Conservation (phyloP, 2,888 invertebrate genomes). For the Chaetoderma sp. region DNA sequence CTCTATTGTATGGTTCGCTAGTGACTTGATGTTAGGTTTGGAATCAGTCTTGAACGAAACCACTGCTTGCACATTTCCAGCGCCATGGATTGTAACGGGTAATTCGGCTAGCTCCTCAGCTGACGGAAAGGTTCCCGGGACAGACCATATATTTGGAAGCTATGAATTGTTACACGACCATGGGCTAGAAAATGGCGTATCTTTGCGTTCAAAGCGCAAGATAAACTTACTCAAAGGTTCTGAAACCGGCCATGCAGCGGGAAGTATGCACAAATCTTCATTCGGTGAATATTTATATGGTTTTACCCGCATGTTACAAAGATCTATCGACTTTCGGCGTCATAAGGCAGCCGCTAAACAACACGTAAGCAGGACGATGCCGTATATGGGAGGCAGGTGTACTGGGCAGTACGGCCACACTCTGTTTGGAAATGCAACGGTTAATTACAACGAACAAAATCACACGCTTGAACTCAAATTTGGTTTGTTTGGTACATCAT, state of each 20-base stretch:
- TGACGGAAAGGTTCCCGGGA: background rate
- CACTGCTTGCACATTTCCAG: slow-evolving; percentile 8
- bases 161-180: too few relatives aligned
- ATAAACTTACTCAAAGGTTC: too few relatives aligned
- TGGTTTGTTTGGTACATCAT: background rate
- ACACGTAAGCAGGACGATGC: too few relatives aligned
- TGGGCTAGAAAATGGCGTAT: too few relatives aligned
- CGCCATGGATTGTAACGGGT: background rate
- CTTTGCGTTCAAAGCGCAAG: too few relatives aligned
- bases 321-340: too few relatives aligned
- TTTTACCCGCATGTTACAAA: too few relatives aligned
- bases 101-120: background rate
- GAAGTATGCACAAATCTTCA: too few relatives aligned
- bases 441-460: background rate
- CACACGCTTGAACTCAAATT: background rate
- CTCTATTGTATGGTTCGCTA: background rate
- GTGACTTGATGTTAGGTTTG: slow-evolving; percentile 8
- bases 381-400: background rate
- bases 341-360: too few relatives aligned
- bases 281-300: too few relatives aligned
- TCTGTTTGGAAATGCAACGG: slow-evolving; percentile 9
- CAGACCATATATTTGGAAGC: too few relatives aligned
- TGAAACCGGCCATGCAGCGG: too few relatives aligned
- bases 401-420: slow-evolving; percentile 4
- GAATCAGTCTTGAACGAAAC: background rate